phyloP scores from a whole-genome alignment of 1,140 invertebrate genomes.

The Bombus fervidus region DNA sequence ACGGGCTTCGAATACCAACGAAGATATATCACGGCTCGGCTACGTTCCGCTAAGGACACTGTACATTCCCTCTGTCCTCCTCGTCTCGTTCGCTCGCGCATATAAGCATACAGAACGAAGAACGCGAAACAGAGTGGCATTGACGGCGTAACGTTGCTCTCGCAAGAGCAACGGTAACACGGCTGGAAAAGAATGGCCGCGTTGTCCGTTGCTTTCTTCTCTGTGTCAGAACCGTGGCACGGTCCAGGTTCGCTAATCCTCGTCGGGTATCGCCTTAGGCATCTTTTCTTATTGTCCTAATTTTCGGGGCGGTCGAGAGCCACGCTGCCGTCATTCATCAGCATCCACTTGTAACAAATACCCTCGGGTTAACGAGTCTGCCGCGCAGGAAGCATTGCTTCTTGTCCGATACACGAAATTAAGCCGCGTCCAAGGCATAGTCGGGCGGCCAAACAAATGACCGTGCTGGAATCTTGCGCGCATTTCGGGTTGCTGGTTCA shows the following conservation, averaged over 20 bases:
- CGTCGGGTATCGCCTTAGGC: conserved; percentile 37
- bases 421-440: conserved; percentile 8
- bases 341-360: conserved; percentile 61
- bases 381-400: conserved; percentile 17
- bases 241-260: conserved; percentile 49
- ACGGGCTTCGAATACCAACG: conserved; percentile 19
- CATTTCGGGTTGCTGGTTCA: neutral
- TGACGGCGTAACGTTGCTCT: conserved; percentile 46
- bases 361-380: conserved; percentile 52
- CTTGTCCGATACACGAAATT: conserved; percentile 30
- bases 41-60: conserved; percentile 69
- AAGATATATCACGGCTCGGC: conserved; percentile 66
- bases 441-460: neutral
- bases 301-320: conserved; percentile 37
- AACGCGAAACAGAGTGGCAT: conserved; percentile 57
- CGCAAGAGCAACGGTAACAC: conserved; percentile 61
- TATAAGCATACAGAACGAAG: conserved; percentile 42
- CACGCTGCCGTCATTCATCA: conserved; percentile 51
- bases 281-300: conserved; percentile 53
- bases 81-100: conserved; percentile 31
- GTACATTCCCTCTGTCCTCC: neutral
- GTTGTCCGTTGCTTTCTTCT: conserved; percentile 47
- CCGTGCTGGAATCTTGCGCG: neutral
- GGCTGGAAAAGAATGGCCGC: conserved; percentile 61
- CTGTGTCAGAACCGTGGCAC: conserved; percentile 22